Base-by-base conservation (phyloP, 2,113 vertebrate species). In the Pterocles burchelli region DNA sequence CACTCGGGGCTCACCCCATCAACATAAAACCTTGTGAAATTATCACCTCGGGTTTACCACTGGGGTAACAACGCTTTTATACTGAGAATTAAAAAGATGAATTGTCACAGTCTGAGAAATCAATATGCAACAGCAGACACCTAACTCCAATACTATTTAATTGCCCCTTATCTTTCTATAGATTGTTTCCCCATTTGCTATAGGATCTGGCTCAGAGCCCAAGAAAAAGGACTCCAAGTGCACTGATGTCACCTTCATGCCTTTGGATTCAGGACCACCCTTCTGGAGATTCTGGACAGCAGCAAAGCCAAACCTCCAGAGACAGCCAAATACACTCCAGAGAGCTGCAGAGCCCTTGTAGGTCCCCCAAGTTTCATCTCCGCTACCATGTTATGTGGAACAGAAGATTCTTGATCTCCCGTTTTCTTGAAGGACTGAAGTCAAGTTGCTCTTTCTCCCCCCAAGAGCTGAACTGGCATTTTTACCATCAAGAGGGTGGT, bases 1-100 rank as follows among this genome's bases (percentile, higher is more conserved):
- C 65, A 66, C 49, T 89, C 34, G 63, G 48, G 54, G 52, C 49
- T 93, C 83, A 87, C 68, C 66, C 49, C 54, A 95, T 88, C 95
- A 87, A 65, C 80, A 85, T 76, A 89, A 94, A 95, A 92, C 45
- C n/a, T 49, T 79, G 66, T 5, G 3, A 93, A 94, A 89, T 68
- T 36, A 94, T 52, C 58, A 94, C 84, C 81, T 92, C 4, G 1
- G 62, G 62, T 93, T 92, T 95, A 79, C 75, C 58, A 85, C 87
- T 66, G 85, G 54, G 89, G 91, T 85, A 89, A 83, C 77, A 94
- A 88, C 33, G 71, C 62, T 79, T 89, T 95, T 88, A 89, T 65
- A 91, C 13, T 46, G 49, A 73, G 71, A 93, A 89, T 88, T 78
- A 75, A 68, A 61, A 85, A 88, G 66, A 94, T 46, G 7, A 94